Evolutionary conservation across 2,888 invertebrate genomes (phyloP), one percentile per base, ranked within the genome.

Genomic region (Drosophila fungiperda): DNA sequence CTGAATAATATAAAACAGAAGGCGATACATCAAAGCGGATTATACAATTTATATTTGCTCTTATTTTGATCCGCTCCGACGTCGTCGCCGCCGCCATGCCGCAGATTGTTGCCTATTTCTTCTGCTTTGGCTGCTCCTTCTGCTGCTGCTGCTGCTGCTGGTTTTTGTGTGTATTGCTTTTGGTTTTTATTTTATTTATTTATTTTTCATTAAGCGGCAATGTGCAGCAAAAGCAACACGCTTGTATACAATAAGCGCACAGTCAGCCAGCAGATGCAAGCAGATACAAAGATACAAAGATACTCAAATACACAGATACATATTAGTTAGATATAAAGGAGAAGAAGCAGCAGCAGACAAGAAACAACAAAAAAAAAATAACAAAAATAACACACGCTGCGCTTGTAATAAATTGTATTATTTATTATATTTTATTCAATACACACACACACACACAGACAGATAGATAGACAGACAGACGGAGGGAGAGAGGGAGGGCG

Each of bases 1-100:
- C 88, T 79, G 82, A 85, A 89, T 84, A 85, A 85, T 85, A 90
- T 86, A 86, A 86, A 90, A 86, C 90, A 90, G 85, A 88, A 90
- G 89, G 89, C 87, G 90, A 90, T 87, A 87, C 90, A 87, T 87
- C 87, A 87, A 87, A 87, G 87, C 78, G 90, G 87, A 87, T 87
- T 87, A 87, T 83, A 82, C 85, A 86, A 78, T 87, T 87, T 89
- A 89, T 87, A 87, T 78, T 75, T 82, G 73, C 74, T 76, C 71
- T 83, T 83, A 83, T 88, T 88, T 79, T 71, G 80, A 72, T 74
- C 45, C 61, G 54, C 40, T 74, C 45, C 61, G 54, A 33, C 26
- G 63, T 26, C 11, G 42, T 42, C 23, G 45, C 45, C 45, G 62
- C 33, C 17, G 38, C 6, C 20, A 5, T n/a, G 40, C 40, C 64